Evolutionary conservation across 2,113 vertebrate genomes (phyloP), one percentile per base, ranked within the genome.

Genomic region (Porphyrio hochstetteri): DNA sequence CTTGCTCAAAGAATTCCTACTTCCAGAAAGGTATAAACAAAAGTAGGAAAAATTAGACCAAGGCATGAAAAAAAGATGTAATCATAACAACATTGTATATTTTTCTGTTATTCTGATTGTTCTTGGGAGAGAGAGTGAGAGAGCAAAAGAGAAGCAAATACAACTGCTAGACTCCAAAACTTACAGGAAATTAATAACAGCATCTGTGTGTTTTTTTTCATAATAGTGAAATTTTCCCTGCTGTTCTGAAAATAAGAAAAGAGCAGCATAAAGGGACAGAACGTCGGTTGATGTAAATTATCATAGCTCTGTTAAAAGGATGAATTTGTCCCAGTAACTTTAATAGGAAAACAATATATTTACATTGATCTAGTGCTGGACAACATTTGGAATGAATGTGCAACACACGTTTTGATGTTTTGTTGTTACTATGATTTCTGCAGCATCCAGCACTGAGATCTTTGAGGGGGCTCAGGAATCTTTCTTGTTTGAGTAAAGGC

Each of bases 151-250:
- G 63, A 95, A 94, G 72, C 36, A 96, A 95, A 94, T 48, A 86
- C 33, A 90, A 88, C 72, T 87, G 88, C 96, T 77, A 86, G 81
- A 48, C 35, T 95, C 71, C 83, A 92, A 91, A 93, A 96, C 92
- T 86, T 83, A 92, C 77, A 96, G 94, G 91, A 97, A 96, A 97
- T 96, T 94, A 98, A 97, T 95, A 97, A 97, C 92, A 85, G 91
- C 63, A 79, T 79, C 91, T 86, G 75, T 94, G 75, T 5, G 36
- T 93, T 96, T 94, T 94, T 96, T 96, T 97, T 93, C 83, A 82
- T 90, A 96, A 97, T 91, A 93, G 56, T 59, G 91, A 84, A 79
- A 79, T 96, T 97, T 96, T 95, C 96, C 92, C 82, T 96, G 94
- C 93, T 95, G 96, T 60, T 85, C 91, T 91, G 95, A 97, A 97